These are phyloP conservation scores for Drosophila elegans DNA, from an alignment of 1,140 invertebrate genomes.

Conservation along the genomic window DNA sequence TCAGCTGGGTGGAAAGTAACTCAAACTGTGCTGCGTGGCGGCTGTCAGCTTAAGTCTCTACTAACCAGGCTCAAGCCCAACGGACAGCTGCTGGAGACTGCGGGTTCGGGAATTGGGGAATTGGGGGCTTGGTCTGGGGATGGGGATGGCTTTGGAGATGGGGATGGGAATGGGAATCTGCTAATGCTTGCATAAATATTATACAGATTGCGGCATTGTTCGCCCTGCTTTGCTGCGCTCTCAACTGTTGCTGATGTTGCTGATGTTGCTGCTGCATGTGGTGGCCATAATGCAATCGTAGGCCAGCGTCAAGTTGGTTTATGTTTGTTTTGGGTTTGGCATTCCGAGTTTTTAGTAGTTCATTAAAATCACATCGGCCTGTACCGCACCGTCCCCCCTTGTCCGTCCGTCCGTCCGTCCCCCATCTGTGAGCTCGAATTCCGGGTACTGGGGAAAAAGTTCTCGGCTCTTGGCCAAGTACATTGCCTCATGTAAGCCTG, in stretches of 20 bases:
- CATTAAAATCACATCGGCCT: conserved; percentile 74
- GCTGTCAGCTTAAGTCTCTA: conserved; percentile 76
- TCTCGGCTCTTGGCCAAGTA: conserved; percentile 28
- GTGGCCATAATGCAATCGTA: conserved; percentile 59
- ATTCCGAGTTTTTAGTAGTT: conserved; percentile 72
- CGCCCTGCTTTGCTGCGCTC: conserved; percentile 19
- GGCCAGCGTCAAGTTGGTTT: conserved; percentile 61
- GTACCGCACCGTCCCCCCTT: neutral
- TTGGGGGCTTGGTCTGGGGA: conserved; percentile 7
- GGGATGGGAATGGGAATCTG: conserved; percentile 22
- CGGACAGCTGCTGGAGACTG: conserved; percentile 13
- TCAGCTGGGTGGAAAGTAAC: conserved; percentile 74
- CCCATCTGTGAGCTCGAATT: conserved; percentile 7
- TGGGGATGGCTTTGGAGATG: neutral
- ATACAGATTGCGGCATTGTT: conserved; percentile 67
- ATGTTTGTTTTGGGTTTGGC: conserved; percentile 56
- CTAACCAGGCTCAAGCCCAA: conserved; percentile 44
- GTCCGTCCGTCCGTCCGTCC: too few species aligned
- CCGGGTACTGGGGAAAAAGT: conserved; percentile 36
- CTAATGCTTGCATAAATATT: conserved; percentile 78
- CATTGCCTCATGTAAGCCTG: conserved; percentile 70
- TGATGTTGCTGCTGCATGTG: conserved; percentile 33
- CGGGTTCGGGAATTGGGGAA: conserved; percentile 1
- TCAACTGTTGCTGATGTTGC: conserved; percentile 31
- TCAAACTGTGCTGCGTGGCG: conserved; percentile 54